Base-by-base conservation (phyloP, 92 coral and sea anemone species). In the Heteractis magnifica region DNA sequence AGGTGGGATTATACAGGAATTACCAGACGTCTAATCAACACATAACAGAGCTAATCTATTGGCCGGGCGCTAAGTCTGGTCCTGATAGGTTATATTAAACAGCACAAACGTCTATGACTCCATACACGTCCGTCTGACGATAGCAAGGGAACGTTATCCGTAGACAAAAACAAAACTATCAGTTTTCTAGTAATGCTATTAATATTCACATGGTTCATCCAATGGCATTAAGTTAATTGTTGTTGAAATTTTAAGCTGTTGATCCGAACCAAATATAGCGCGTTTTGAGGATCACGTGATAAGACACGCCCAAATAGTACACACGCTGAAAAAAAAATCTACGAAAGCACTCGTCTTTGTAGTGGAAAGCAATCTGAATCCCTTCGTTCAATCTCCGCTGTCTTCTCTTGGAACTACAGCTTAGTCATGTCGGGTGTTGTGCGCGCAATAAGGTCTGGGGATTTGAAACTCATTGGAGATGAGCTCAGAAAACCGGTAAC, bases 391-490 rank as follows among this genome's bases (percentile, higher is more conserved):
- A 7, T 9, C 16, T 19, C n/a, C 44, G 26, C 71, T 16, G 71
- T 64, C 20, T 18, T 9, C 11, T 11, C 5, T 23, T 8, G 44
- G 68, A 4, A 10, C 74, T 70, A 16, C 3, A 34, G 48, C 44
- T 76, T 56, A 18, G 78, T 18, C 10, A 85, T 85, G 88, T 77
- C 88, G 10, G 56, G 73, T 51, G 34, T 80, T 80, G 92, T 91
- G 6, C 86, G 92, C 78, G 95, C 98, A 21, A 81, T 91, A 14
- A 87, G 98, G 82, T 89, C 93, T n/a, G 98, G 98, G 65, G 92
- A 93, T 48, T 10, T 93, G 26, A 92, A 89, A 12, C 83, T 82
- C 10, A 78, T 93, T 19, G 88, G 90, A 58, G 81, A 83, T 60
- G 91, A 92, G 74, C 84, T 90, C 56, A 65, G 89, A 34, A 84